Conservation (phyloP, 2,113 vertebrate genomes). For the Rutilus rutilus region DNA sequence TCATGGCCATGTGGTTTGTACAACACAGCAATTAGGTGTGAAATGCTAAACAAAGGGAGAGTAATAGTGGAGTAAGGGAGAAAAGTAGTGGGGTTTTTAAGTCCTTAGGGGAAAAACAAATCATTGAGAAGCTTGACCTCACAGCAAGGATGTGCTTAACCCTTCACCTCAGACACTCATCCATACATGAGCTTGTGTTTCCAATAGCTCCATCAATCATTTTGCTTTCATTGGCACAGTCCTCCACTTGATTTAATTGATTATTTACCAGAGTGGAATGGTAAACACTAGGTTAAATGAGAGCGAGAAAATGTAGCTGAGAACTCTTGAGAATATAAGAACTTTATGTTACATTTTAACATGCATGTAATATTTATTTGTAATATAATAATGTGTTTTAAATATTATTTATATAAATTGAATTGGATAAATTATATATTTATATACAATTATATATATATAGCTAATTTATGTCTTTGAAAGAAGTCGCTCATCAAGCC, state of each 20-base stretch:
- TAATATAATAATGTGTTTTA: neutral
- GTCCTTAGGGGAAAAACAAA: neutral
- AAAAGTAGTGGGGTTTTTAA: neutral
- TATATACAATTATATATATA: too few relatives aligned
- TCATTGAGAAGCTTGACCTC: constrained; percentile 47
- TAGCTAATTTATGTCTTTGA: too few relatives aligned
- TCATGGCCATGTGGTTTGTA: constrained; percentile 17
- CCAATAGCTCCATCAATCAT: constrained; percentile 41
- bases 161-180: constrained; percentile 35
- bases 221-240: constrained; percentile 10
- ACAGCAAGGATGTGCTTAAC: constrained; percentile 49
- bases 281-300: constrained; percentile 1
- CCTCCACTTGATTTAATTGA: constrained; percentile 43
- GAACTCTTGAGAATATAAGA: neutral
- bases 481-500: too few relatives aligned
- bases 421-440: too few relatives aligned
- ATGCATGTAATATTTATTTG: neutral
- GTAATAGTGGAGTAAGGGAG: neutral
- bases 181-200: constrained; percentile 29
- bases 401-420: neutral
- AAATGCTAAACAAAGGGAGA: neutral
- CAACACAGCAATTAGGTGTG: neutral
- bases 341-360: neutral
- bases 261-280: constrained; percentile 20
- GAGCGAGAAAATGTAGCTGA: constrained; percentile 17